Evolutionary conservation across 2,888 invertebrate genomes (phyloP).

Genomic region (Melanostoma mellinum): DNA sequence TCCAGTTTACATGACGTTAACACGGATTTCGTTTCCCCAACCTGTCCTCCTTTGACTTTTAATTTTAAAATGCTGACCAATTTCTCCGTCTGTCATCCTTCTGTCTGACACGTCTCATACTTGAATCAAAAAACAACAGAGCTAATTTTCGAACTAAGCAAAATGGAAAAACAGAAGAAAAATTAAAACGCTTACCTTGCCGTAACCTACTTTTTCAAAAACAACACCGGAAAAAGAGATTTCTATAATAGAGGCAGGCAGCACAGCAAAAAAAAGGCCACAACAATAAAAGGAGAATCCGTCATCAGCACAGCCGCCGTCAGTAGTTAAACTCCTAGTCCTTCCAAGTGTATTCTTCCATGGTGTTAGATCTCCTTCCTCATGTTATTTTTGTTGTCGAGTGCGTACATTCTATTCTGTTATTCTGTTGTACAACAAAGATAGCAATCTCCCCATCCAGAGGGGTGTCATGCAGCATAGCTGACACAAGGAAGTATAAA

Average conservation of each 20-base stretch:
- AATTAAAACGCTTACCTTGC: slow-evolving; percentile 26
- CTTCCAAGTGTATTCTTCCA: slow-evolving; percentile 25
- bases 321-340: slow-evolving; percentile 4
- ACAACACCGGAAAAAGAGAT: slow-evolving; percentile 51
- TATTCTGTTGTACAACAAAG: slow-evolving; percentile 39
- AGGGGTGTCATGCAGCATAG: slow-evolving; percentile 43
- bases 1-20: neutral
- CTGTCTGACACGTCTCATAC: slow-evolving; percentile 11
- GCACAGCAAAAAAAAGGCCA: neutral
- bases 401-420: slow-evolving; percentile 33
- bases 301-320: slow-evolving; percentile 6
- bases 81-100: slow-evolving; percentile 21
- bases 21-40: neutral
- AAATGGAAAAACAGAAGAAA: slow-evolving; percentile 1
- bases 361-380: slow-evolving; percentile 1
- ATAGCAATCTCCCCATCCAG: slow-evolving; percentile 42
- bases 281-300: slow-evolving; percentile 39
- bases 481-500: slow-evolving; percentile 68
- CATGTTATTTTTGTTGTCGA: slow-evolving; percentile 37
- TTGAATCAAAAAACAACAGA: slow-evolving; percentile 18
- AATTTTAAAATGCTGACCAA: slow-evolving; percentile 49
- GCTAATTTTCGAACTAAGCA: slow-evolving; percentile 32
- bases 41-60: slow-evolving; percentile 28
- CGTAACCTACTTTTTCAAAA: slow-evolving; percentile 37
- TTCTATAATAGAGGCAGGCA: slow-evolving; percentile 23